Base-by-base conservation (phyloP, 1,140 invertebrate species). In the Tribolium madens region DNA sequence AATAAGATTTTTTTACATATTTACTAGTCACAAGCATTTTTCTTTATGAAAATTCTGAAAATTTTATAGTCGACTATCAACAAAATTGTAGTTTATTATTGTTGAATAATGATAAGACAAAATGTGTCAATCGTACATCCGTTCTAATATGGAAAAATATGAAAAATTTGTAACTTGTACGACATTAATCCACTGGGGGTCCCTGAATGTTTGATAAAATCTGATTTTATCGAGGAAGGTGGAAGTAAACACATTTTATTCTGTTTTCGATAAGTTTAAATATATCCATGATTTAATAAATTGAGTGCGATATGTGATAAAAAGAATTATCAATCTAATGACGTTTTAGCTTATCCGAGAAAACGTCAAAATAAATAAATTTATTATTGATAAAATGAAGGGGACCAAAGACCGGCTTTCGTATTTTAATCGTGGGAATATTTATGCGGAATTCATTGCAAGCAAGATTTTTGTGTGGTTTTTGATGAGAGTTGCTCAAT, bases 71-170 rank as follows among this genome's bases (percentile, higher is more conserved):
- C 9, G n/a, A 42, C 36, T 42, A n/a, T 42, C 36, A 7, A 57
- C 52, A 21, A 3, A 57, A 57, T 17, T 10, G 14, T 18, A 21
- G 17, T 17, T 18, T 57, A 14, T n/a, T 52, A 15, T 57, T n/a
- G 15, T 18, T 18, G 14, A 57, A 57, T 10, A 14, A 57, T 57
- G 17, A 57, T 14, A 57, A 50, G 52, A 17, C 12, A 33, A 64
- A 64, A 2, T 64, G 57, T 64, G 52, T 57, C 52, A 57, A 21
- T 21, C 10, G 52, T 18, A 57, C 52, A 57, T 57, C 52, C 52
- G 52, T 57, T 12, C 10, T 18, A n/a, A 57, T 17, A 57, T n/a
- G 52, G 21, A 21, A 7, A 26, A 17, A 1, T 17, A 17, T 17
- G n/a, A 14, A 7, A 42, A 42, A 42, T n/a, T 42, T 9, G 9